These are phyloP conservation scores for Pipa parva DNA, from an alignment of 2,113 vertebrate genomes.

Conservation along the genomic window DNA sequence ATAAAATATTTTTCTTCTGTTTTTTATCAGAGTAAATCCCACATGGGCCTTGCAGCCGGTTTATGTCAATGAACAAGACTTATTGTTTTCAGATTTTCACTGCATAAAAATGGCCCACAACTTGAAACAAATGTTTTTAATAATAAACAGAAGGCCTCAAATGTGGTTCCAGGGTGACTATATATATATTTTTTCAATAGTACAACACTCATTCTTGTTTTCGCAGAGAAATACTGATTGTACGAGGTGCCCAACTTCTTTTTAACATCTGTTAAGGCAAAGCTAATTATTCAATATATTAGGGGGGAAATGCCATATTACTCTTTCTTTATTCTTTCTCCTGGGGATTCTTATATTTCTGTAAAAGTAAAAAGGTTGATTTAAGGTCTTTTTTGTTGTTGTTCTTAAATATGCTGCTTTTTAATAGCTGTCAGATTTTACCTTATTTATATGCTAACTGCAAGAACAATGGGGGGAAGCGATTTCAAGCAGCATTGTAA, in stretches of 20 bases:
- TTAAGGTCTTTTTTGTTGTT: not conserved
- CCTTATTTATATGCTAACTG: not conserved
- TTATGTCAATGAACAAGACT: slow-evolving; percentile 73
- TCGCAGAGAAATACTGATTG: slow-evolving; percentile 25
- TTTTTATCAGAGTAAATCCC: slow-evolving; percentile 81
- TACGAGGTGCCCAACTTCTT: not conserved
- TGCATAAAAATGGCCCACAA: slow-evolving; percentile 56
- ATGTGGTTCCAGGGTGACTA: slow-evolving; percentile 50
- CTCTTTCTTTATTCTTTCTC: not conserved
- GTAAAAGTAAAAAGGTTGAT: not conserved
- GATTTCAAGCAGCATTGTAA: no score
- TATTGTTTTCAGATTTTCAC: slow-evolving; percentile 78
- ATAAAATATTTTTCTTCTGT: slow-evolving; percentile 80
- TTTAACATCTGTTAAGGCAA: slow-evolving; percentile 21
- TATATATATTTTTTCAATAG: slow-evolving; percentile 40
- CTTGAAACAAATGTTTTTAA: slow-evolving; percentile 79
- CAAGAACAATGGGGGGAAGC: no score
- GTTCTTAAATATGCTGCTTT: not conserved
- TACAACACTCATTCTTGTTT: slow-evolving; percentile 17
- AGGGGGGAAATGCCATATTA: not conserved
- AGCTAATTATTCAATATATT: slow-evolving; percentile 11
- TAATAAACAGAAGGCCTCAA: slow-evolving; percentile 70
- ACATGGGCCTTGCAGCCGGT: slow-evolving; percentile 73
- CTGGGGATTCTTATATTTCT: not conserved
- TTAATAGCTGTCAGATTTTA: not conserved